Evolutionary conservation across 2,113 vertebrate species (phyloP).

Genomic region (Chunga burmeisteri): DNA sequence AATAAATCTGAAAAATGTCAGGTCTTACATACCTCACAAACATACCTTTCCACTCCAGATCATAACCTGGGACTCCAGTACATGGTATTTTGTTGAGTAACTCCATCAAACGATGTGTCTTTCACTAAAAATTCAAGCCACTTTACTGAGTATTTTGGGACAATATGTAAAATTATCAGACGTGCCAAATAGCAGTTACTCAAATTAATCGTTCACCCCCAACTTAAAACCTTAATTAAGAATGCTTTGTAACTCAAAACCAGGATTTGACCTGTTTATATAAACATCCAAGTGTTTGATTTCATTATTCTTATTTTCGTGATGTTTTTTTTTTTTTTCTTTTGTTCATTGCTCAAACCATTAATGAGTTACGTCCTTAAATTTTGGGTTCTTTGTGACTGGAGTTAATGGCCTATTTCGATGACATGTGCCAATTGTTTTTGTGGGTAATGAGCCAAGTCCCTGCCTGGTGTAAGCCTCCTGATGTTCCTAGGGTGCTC

Average conservation of each 20-base stretch:
- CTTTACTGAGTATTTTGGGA: background rate
- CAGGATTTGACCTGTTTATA: background rate
- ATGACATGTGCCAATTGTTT: slow-evolving; percentile 6
- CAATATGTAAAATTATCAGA: background rate
- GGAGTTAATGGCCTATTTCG: slow-evolving; percentile 15
- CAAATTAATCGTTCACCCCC: background rate
- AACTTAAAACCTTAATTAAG: background rate
- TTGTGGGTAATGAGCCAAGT: slow-evolving; percentile 20
- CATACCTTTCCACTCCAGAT: background rate
- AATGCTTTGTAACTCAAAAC: background rate
- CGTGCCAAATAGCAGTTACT: background rate
- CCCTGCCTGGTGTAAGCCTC: background rate
- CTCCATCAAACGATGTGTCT: background rate
- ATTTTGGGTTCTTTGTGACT: background rate
- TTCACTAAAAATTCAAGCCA: background rate
- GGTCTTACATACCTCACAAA: background rate
- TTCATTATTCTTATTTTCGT: background rate
- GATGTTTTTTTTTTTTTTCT: background rate
- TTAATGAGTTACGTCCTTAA: background rate
- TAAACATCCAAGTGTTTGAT: background rate
- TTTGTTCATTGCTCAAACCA: background rate
- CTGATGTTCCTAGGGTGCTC: background rate
- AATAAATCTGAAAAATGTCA: background rate
- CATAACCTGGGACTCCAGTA: background rate
- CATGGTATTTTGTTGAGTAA: background rate